Base-by-base conservation (phyloP, 2,797 vertebrate species). In the Podargus strigoides region DNA sequence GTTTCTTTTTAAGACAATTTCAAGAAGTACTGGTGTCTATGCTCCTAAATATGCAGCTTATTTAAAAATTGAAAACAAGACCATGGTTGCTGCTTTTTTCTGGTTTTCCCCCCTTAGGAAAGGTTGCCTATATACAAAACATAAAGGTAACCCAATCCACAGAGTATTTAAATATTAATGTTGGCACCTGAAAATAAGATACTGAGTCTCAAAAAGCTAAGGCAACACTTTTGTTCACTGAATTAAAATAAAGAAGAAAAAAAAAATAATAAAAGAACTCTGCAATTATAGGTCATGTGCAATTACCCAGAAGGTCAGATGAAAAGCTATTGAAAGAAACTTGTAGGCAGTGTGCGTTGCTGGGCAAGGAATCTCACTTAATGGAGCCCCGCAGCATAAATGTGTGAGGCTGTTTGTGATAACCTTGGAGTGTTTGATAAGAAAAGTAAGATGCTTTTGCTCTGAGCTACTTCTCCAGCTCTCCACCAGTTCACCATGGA, bases 391-490 rank as follows among this genome's bases (percentile, higher is more conserved):
- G 1, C 50, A 80, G 88, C 63, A 87, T 52, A 80, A 92, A 85
- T 32, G 76, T 41, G 27, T 52, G 37, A 83, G 68, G 24, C 72
- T 83, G 56, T 82, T 91, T 79, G 77, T 4, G 72, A 96, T 94
- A 95, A 96, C 78, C 85, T 81, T 92, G 85, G 73, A 90, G 93
- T 74, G 69, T 87, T 85, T 88, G 95, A 94, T 73, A 93, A 76
- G 53, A 93, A 95, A 93, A 1, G 11, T 49, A 85, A 94, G 74
- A 80, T 67, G 74, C 7, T 91, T 94, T 95, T 63, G 47, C 64
- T 96, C 53, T 76, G 49, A 95, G 74, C 23, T 80, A 59, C 52
- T 89, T 76, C 46, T 88, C 58, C 56, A 84, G 12, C 67, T 94
- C 78, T 91, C 63, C 42, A 73, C 28, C 60, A 46, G 36, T 87